Conservation (phyloP, 2,797 vertebrate genomes). For the Bradypodion ventrale region DNA sequence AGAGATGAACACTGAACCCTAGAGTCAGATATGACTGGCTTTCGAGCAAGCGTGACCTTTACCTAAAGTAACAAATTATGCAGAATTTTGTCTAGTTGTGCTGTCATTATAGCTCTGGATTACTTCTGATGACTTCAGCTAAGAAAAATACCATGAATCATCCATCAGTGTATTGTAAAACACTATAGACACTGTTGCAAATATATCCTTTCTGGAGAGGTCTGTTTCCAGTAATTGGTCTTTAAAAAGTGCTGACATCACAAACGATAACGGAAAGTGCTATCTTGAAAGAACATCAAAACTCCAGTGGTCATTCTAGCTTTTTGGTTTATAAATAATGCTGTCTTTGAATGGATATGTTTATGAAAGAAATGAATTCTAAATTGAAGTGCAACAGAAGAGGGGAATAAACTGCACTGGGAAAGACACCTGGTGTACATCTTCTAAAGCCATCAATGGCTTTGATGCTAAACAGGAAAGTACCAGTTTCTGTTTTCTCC, state of each 20-base stretch:
- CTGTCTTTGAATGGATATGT: background rate
- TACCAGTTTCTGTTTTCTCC: background rate
- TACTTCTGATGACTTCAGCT: slow-evolving; percentile 43
- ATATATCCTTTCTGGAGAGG: slow-evolving; percentile 73
- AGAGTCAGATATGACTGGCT: too few relatives aligned
- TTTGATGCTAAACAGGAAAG: background rate
- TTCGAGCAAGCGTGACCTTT: too few relatives aligned
- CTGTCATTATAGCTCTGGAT: slow-evolving; percentile 31
- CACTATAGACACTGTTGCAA: slow-evolving; percentile 62
- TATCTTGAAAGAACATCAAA: background rate
- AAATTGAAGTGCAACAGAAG: background rate
- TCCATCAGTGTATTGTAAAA: slow-evolving; percentile 61
- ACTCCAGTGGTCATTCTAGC: background rate
- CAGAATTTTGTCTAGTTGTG: background rate
- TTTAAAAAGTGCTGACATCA: slow-evolving; percentile 68
- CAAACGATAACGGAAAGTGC: slow-evolving; percentile 20
- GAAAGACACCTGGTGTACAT: background rate
- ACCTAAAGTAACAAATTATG: background rate
- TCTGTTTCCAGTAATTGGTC: slow-evolving; percentile 71
- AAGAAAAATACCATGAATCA: slow-evolving; percentile 66
- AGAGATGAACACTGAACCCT: too few relatives aligned
- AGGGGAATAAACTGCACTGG: too few relatives aligned
- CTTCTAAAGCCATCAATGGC: background rate
- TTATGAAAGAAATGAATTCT: background rate
- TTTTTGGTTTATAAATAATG: background rate